These are phyloP conservation scores for Perccottus glenii DNA, from an alignment of 2,113 vertebrate species.

Conservation along the genomic window DNA sequence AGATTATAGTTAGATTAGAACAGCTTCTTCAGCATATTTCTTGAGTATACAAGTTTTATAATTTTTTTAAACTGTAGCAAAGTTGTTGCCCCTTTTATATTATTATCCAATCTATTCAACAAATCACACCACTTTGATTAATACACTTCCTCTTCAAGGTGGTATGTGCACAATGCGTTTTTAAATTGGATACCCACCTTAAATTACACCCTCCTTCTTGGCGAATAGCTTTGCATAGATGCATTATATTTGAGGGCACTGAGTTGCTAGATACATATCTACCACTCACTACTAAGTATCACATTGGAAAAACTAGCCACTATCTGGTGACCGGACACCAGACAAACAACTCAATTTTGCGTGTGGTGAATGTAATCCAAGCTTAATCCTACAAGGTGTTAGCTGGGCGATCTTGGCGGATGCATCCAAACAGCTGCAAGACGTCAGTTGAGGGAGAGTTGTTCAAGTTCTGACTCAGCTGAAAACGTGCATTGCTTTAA, in stretches of 20 bases:
- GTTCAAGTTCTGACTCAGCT: not conserved
- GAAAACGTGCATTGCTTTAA: not conserved
- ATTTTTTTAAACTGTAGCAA: no score
- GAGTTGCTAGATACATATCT: not conserved
- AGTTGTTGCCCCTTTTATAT: no score
- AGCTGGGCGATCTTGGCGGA: not conserved
- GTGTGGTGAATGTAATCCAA: constrained; percentile 4
- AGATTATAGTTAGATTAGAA: no score
- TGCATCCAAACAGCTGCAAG: not conserved
- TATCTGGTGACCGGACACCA: constrained; percentile 2
- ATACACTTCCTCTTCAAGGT: no score
- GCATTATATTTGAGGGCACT: not conserved
- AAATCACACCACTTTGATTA: no score
- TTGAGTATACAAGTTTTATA: no score
- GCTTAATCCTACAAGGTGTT: not conserved
- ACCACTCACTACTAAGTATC: not conserved
- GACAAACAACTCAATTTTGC: not conserved
- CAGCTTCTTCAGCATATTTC: no score
- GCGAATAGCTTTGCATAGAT: no score
- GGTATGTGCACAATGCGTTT: no score
- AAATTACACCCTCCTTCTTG: no score
- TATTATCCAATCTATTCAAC: no score
- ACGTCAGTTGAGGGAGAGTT: not conserved
- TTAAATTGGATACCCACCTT: no score
- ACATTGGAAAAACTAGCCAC: not conserved